A percentile compares a stretch with the other conserved stretches of the same genome.
Evolutionary conservation across 2,888 invertebrate genomes (phyloP).

Genomic region (Drosophila tanythrix): DNA sequence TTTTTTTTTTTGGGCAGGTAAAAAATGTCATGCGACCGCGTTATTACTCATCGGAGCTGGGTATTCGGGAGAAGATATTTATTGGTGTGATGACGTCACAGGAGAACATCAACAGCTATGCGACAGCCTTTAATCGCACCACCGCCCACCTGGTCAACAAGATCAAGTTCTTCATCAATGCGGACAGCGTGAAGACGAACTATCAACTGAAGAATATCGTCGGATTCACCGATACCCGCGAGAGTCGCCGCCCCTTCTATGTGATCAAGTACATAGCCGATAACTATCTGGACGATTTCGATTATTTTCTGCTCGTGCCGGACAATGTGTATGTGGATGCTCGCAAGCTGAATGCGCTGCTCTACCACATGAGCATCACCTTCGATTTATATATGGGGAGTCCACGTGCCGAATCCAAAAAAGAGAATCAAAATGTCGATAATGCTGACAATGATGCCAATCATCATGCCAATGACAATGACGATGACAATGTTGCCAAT

Average conservation of each 20-base stretch:
- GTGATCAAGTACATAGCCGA: conserved; percentile 95
- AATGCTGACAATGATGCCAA: not conserved
- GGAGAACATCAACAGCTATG: conserved; percentile 89
- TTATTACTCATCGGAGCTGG: conserved; percentile 97
- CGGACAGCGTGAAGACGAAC: conserved; percentile 86
- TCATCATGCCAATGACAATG: conserved; percentile 3
- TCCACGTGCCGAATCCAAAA: conserved; percentile 78
- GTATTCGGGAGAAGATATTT: conserved; percentile 95
- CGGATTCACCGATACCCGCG: conserved; percentile 93
- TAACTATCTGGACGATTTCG: conserved; percentile 94
- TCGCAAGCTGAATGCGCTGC: conserved; percentile 89
- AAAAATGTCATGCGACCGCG: conserved; percentile 92
- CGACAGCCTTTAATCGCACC: conserved; percentile 94
- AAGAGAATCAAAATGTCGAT: conserved; percentile 1
- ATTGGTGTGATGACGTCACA: conserved; percentile 93
- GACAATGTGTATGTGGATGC: conserved; percentile 95
- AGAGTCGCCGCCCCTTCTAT: conserved; percentile 92
- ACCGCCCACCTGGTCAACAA: conserved; percentile 93
- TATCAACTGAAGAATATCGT: conserved; percentile 90
- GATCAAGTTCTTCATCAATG: conserved; percentile 91
- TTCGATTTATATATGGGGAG: conserved; percentile 95
- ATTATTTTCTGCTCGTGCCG: conserved; percentile 95
- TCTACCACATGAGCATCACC: conserved; percentile 92
- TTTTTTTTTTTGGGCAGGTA: conserved; percentile 74
- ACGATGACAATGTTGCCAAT: conserved; percentile 6